Evolutionary conservation across 2,113 vertebrate genomes (phyloP).

Genomic region (Suricata suricatta): DNA sequence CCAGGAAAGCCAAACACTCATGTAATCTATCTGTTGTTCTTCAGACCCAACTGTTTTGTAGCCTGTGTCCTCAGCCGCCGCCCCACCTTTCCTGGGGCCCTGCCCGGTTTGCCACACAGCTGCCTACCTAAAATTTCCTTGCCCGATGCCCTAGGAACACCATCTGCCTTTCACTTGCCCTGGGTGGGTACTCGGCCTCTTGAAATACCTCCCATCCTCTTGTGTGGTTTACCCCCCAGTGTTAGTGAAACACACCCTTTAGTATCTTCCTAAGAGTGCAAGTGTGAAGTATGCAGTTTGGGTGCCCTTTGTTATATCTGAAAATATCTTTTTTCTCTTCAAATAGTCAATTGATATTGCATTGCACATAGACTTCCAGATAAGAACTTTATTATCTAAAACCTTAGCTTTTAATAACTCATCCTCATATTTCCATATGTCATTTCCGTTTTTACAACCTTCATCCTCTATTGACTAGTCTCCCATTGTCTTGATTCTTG

Average conservation of each 20-base stretch:
- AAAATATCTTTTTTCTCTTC: not conserved
- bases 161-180: not conserved
- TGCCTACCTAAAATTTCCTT: not conserved
- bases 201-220: not conserved
- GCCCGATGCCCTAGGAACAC: not conserved
- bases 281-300: not conserved
- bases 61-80: not conserved
- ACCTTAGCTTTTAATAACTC: constrained; percentile 13
- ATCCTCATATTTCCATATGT: not conserved
- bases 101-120: not conserved
- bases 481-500: not conserved
- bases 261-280: not conserved
- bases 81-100: not conserved
- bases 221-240: not conserved
- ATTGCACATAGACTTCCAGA: not conserved
- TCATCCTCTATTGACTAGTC: not conserved
- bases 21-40: not conserved
- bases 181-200: not conserved
- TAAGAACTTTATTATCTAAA: not conserved
- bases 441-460: not conserved
- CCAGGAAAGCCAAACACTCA: not conserved
- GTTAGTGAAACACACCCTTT: not conserved
- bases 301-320: not conserved
- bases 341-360: not conserved
- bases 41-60: not conserved